A percentile compares a stretch with the other conserved stretches of the same genome.
phyloP scores from a whole-genome alignment of 2,113 vertebrate genomes.

The Neolamprologus sp. region DNA sequence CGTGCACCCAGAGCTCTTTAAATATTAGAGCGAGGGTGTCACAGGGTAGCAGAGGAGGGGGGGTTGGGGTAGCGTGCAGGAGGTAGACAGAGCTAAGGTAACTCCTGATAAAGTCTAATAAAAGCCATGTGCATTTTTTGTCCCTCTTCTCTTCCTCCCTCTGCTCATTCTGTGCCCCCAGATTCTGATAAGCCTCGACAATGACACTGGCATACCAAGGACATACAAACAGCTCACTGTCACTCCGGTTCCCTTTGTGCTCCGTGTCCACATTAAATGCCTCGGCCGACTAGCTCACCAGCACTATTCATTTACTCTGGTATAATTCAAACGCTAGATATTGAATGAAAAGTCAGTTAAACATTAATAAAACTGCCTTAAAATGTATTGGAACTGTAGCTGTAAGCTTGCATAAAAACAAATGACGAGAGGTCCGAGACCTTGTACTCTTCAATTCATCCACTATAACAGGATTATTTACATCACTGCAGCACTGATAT shows the following conservation, averaged over 20 bases:
- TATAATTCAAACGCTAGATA: neutral
- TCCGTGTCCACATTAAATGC: slow-evolving; percentile 8
- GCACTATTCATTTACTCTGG: neutral
- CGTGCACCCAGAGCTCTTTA: slow-evolving; percentile 51
- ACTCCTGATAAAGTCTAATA: slow-evolving; percentile 73
- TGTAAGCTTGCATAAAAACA: neutral
- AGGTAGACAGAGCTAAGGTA: slow-evolving; percentile 25
- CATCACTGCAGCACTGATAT: neutral
- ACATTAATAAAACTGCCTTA: neutral
- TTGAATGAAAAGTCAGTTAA: neutral
- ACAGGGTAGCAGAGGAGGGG: neutral
- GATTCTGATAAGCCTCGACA: slow-evolving; percentile 67
- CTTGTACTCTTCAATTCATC: neutral
- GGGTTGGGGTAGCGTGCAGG: neutral
- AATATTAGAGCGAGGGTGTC: slow-evolving; percentile 61
- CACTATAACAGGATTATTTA: neutral
- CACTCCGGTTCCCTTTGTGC: slow-evolving; percentile 37
- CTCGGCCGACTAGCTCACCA: neutral
- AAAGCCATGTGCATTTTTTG: slow-evolving; percentile 49
- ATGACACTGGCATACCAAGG: slow-evolving; percentile 63
- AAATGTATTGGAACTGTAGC: neutral
- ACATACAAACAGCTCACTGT: slow-evolving; percentile 54
- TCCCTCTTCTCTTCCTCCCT: neutral
- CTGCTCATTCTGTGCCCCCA: slow-evolving; percentile 25
- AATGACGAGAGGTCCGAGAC: neutral